Evolutionary conservation across 2,888 invertebrate genomes (phyloP).

Genomic region (Sesia bembeciformis): DNA sequence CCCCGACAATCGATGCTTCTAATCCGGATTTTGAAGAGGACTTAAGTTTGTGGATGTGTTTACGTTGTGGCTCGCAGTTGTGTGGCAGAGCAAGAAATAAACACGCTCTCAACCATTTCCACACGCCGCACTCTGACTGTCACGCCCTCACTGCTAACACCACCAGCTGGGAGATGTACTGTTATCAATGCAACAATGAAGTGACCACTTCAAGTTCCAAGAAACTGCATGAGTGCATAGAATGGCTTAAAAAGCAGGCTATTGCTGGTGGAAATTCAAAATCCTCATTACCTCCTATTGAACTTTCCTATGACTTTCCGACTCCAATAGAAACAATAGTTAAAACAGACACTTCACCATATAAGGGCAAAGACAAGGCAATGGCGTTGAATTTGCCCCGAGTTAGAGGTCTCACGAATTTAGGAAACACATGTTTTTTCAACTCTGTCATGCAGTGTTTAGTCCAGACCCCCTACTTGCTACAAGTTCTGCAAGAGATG

Average conservation of each 20-base stretch:
- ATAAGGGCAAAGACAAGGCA: constrained; percentile 51
- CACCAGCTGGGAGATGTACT: constrained; percentile 82
- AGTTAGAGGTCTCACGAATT: constrained; percentile 87
- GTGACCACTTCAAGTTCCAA: constrained; percentile 76
- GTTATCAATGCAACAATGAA: constrained; percentile 84
- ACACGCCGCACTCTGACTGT: constrained; percentile 82
- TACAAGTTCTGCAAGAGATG: constrained; percentile 81
- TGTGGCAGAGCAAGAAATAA: constrained; percentile 81
- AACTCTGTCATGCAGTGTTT: constrained; percentile 97
- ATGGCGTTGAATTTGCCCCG: constrained; percentile 58
- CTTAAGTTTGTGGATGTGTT: constrained; percentile 82
- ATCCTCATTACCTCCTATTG: constrained; percentile 46
- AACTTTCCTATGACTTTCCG: constrained; percentile 25
- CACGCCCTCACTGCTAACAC: constrained; percentile 85
- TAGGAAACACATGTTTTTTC: constrained; percentile 98
- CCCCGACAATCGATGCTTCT: constrained; percentile 42
- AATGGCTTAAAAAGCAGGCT: constrained; percentile 78
- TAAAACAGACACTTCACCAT: constrained; percentile 27
- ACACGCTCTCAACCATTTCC: constrained; percentile 84
- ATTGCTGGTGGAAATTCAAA: constrained; percentile 32
- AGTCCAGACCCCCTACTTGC: constrained; percentile 87
- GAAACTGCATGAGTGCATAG: constrained; percentile 83
- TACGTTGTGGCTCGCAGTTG: constrained; percentile 85
- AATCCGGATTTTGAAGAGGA: constrained; percentile 68
- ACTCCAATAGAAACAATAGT: constrained; percentile 29